Evolutionary conservation across 2,113 vertebrate species (phyloP).

Genomic region (Reinhardtius hippoglossoides): DNA sequence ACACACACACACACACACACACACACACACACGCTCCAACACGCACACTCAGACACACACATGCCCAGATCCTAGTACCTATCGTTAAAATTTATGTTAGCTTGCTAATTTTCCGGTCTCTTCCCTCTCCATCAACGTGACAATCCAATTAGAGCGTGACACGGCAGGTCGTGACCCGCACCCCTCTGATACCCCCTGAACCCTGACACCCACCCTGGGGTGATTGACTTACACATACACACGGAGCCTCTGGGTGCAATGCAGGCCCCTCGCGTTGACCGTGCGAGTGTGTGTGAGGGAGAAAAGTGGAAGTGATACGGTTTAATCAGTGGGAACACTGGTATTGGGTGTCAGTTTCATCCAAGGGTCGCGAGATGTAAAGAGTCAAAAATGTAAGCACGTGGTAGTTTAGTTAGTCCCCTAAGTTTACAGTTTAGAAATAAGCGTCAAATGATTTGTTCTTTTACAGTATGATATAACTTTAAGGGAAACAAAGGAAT

Average conservation of each 20-base stretch:
- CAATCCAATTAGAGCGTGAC: slow-evolving; percentile 78
- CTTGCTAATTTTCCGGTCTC: slow-evolving; percentile 68
- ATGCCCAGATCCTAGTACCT: slow-evolving; percentile 3
- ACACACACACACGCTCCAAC: not conserved
- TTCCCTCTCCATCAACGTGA: slow-evolving; percentile 77
- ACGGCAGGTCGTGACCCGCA: slow-evolving; percentile 70
- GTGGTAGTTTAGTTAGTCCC: too few species aligned
- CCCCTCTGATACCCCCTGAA: slow-evolving; percentile 60
- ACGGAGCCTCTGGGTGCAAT: not conserved
- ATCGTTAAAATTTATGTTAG: slow-evolving; percentile 66
- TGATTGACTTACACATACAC: not conserved
- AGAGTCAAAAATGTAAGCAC: too few species aligned
- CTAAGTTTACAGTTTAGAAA: too few species aligned
- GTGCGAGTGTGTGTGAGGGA: not conserved
- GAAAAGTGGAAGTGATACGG: slow-evolving; percentile 22
- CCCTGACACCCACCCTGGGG: slow-evolving; percentile 45
- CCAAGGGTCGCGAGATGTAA: not conserved
- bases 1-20: not conserved
- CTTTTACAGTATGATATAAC: too few species aligned
- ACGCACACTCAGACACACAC: not conserved
- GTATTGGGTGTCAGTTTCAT: not conserved
- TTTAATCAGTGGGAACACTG: not conserved
- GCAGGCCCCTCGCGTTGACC: slow-evolving; percentile 8
- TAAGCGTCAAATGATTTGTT: too few species aligned
- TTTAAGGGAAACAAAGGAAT: too few species aligned